These are phyloP conservation scores for Numenius phaeopus DNA, from an alignment of 2,797 vertebrate genomes.

Conservation along the genomic window DNA sequence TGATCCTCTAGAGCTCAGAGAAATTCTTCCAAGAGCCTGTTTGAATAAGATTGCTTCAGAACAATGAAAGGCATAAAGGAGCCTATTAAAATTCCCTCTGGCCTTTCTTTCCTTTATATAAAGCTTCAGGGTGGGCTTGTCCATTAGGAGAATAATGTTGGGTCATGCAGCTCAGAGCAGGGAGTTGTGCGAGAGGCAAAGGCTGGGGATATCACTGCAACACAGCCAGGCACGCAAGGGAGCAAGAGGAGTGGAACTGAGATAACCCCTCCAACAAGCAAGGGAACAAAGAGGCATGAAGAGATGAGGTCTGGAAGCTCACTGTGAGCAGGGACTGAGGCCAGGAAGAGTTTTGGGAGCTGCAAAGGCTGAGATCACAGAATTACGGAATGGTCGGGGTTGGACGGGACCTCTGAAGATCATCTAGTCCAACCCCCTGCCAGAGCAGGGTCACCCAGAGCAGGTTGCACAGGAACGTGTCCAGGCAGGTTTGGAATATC, in stretches of 20 bases:
- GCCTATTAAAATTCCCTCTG: background rate
- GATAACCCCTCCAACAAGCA: accelerated
- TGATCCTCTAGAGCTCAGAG: constrained; percentile 13
- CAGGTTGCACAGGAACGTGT: background rate
- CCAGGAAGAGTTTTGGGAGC: background rate
- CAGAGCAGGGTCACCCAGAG: background rate
- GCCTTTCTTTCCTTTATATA: background rate
- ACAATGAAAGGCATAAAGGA: background rate
- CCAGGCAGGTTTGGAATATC: background rate
- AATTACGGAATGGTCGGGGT: background rate
- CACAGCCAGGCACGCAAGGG: accelerated
- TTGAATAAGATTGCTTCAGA: background rate
- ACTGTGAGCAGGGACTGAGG: background rate
- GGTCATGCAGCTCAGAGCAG: accelerated
- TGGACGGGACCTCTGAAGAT: background rate
- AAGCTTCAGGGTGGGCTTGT: background rate
- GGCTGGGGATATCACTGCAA: background rate
- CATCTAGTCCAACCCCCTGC: background rate
- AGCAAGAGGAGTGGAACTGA: background rate
- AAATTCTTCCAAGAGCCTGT: background rate
- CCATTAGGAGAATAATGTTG: background rate
- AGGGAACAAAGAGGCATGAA: background rate
- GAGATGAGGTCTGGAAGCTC: background rate
- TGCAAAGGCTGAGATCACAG: background rate
- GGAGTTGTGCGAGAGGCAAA: background rate